Conservation (phyloP, 2,113 vertebrate genomes). For the Rhizomys pruinosus region DNA sequence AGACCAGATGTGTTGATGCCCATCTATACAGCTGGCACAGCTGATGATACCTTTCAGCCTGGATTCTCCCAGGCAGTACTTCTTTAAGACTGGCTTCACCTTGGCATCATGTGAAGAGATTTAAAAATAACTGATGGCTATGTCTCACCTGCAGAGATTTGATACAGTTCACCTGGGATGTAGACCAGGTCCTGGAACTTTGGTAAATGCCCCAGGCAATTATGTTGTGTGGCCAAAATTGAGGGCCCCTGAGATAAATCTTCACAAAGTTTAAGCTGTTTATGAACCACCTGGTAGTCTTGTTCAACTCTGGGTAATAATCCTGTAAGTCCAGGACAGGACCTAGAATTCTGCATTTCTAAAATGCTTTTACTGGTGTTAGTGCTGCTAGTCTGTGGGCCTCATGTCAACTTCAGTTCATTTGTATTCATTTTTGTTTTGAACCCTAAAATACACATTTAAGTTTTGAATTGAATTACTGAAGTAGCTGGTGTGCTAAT, state of each 20-base stretch:
- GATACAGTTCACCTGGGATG: not conserved
- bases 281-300: not conserved
- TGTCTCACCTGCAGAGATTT: not conserved
- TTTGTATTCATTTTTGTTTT: constrained; percentile 1
- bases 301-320: not conserved
- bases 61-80: not conserved
- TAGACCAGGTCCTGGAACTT: not conserved
- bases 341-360: not conserved
- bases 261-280: constrained; percentile 2
- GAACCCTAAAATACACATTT: not conserved
- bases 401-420: not conserved
- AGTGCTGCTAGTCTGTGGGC: not conserved
- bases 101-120: not conserved
- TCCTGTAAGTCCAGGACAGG: not conserved
- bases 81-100: constrained; percentile 20
- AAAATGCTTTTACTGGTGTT: not conserved
- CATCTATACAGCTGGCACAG: not conserved
- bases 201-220: not conserved
- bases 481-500: not conserved
- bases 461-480: not conserved
- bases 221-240: not conserved
- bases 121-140: not conserved
- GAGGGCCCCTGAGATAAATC: not conserved
- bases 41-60: not conserved
- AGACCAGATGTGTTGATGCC: not conserved